Percentiles rank a stretch among this genome's conserved stretches.
Evolutionary conservation across 2,888 invertebrate genomes (phyloP).

Genomic region (Phyllotreta striolata): DNA sequence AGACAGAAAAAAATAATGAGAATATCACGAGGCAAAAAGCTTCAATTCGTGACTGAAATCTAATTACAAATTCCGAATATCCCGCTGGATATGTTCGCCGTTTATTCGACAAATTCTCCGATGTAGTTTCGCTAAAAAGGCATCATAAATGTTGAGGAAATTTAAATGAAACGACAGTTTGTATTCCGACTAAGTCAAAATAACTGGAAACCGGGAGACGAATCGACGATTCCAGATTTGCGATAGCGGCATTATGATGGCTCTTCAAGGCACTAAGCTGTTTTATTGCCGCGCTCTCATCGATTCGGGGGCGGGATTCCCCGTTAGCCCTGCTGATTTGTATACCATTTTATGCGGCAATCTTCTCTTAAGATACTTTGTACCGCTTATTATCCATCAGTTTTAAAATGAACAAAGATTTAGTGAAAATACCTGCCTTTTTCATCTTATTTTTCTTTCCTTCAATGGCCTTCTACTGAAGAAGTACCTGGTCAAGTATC

Average conservation of each 20-base stretch:
- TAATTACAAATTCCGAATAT: not conserved
- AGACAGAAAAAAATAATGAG: too few species aligned
- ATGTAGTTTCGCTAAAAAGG: slow-evolving; percentile 25
- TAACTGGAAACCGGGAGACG: slow-evolving; percentile 38
- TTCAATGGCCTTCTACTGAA: too few species aligned
- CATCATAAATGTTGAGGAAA: slow-evolving; percentile 40
- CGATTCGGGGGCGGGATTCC: not conserved
- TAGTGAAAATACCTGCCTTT: too few species aligned
- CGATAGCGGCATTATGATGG: slow-evolving; percentile 45
- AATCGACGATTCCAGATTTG: slow-evolving; percentile 43
- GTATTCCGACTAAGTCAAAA: slow-evolving; percentile 40
- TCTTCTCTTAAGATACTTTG: too few species aligned
- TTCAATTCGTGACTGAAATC: too few species aligned
- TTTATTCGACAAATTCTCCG: slow-evolving; percentile 34
- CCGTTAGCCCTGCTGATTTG: too few species aligned
- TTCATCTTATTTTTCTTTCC: too few species aligned
- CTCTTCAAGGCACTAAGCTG: slow-evolving; percentile 41
- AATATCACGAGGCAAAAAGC: too few species aligned
- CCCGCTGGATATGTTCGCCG: slow-evolving; percentile 8
- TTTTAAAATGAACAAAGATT: too few species aligned
- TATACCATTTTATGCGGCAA: too few species aligned
- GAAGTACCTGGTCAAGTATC: too few species aligned
- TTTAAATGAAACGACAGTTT: slow-evolving; percentile 48
- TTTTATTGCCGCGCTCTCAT: slow-evolving; percentile 42
- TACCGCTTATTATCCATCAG: too few species aligned